phyloP scores from a whole-genome alignment of 2,888 invertebrate species.

The Hylaea fasciaria region DNA sequence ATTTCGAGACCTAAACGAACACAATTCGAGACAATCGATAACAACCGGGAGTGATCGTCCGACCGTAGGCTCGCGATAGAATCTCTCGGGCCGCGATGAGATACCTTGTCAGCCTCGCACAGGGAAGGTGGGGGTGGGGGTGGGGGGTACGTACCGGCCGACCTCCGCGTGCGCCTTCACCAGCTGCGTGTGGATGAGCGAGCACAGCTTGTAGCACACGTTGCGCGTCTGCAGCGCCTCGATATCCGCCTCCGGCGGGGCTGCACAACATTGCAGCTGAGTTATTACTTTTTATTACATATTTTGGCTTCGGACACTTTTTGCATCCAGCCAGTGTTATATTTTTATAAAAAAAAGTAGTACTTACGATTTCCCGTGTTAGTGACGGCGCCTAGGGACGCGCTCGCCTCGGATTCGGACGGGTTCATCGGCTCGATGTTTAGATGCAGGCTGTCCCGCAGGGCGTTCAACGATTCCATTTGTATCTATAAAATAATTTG shows the following conservation, averaged over 20 bases:
- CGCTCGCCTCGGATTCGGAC: slow-evolving; percentile 58
- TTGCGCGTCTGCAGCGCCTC: slow-evolving; percentile 64
- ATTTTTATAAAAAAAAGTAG: no score
- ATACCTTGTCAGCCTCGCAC: background rate
- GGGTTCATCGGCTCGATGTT: slow-evolving; percentile 62
- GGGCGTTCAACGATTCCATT: slow-evolving; percentile 57
- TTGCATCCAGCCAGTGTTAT: no score
- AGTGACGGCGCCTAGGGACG: slow-evolving; percentile 44
- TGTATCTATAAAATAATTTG: slow-evolving; percentile 35
- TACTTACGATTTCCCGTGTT: slow-evolving; percentile 62
- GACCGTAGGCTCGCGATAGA: no score
- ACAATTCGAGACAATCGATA: no score
- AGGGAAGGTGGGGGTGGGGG: no score
- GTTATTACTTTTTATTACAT: no score
- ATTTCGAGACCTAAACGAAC: no score
- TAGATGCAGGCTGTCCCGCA: slow-evolving; percentile 61
- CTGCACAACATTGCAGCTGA: slow-evolving; percentile 5
- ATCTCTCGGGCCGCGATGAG: background rate
- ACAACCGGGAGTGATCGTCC: no score
- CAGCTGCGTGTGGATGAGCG: slow-evolving; percentile 91
- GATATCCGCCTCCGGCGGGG: slow-evolving; percentile 22
- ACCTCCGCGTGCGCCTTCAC: slow-evolving; percentile 92
- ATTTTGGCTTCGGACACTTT: no score
- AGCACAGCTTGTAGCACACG: slow-evolving; percentile 91
- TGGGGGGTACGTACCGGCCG: slow-evolving; percentile 81